phyloP scores from a whole-genome alignment of 2,797 vertebrate genomes.

The Anisognathus igniventris region DNA sequence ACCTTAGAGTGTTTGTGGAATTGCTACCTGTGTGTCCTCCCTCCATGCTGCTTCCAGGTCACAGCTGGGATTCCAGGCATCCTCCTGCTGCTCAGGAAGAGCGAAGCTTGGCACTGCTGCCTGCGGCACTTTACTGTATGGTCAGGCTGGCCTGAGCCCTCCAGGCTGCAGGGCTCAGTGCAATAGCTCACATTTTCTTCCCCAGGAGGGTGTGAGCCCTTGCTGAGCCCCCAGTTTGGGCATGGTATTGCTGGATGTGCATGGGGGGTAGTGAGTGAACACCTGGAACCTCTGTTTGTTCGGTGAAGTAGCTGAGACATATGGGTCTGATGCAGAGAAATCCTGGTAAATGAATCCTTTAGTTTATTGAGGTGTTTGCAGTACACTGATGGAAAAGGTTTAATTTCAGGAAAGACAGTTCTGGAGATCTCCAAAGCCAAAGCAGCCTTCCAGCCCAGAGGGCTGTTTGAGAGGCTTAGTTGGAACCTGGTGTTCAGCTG shows the following conservation, averaged over 20 bases:
- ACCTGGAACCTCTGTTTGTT: not conserved
- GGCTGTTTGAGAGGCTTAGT: not conserved
- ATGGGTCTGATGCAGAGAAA: not conserved
- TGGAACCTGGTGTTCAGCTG: not conserved
- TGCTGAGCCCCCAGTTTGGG: not conserved
- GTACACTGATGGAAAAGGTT: not conserved
- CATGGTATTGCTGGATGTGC: accelerated
- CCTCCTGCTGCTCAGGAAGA: not conserved
- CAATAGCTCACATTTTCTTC: accelerated
- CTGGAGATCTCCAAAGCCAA: not conserved
- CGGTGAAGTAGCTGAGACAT: not conserved
- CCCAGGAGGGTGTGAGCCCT: not conserved
- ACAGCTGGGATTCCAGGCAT: too few relatives aligned
- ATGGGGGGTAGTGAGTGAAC: accelerated
- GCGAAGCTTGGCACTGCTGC: not conserved
- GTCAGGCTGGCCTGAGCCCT: not conserved
- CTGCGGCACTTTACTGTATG: accelerated
- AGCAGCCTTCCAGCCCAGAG: not conserved
- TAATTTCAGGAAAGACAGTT: not conserved
- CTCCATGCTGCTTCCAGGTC: accelerated
- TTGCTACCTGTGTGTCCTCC: not conserved
- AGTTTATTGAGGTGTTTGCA: not conserved
- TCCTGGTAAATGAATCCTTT: not conserved
- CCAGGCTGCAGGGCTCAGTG: too few relatives aligned
- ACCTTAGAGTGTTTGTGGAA: not conserved